Conservation (phyloP, 1,140 invertebrate species). For the Megathymus violae region DNA sequence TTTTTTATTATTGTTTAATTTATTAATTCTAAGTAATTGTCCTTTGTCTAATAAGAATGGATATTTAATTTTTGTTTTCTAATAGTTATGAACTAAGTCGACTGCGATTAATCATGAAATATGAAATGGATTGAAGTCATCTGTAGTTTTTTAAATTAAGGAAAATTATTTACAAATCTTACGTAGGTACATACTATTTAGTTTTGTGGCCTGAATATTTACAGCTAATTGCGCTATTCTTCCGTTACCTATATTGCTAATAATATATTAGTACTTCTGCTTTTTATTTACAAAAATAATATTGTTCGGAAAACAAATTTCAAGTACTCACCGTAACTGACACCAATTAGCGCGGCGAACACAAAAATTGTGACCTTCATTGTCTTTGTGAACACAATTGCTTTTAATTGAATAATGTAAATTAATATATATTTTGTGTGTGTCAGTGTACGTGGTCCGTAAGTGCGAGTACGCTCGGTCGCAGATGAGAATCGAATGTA, state of each 20-base stretch:
- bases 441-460: constrained; percentile 28
- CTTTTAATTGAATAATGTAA: not conserved
- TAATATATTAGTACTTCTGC: no score
- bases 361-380: constrained; percentile 55
- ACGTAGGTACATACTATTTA: constrained; percentile 15
- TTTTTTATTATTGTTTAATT: not conserved
- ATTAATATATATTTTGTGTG: constrained; percentile 26
- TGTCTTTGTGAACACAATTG: constrained; percentile 48
- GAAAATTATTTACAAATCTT: not conserved
- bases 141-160: no score
- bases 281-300: constrained; percentile 11
- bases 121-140: no score
- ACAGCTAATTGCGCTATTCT: no score
- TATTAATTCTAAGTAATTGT: not conserved
- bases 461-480: constrained; percentile 41
- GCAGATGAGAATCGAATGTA: constrained; percentile 56
- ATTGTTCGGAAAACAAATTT: not conserved
- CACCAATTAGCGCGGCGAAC: constrained; percentile 52
- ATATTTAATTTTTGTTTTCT: no score
- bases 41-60: no score
- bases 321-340: constrained; percentile 59
- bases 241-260: no score
- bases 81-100: no score
- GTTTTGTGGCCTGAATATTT: no score
- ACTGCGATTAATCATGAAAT: no score